Evolutionary conservation across 2,888 invertebrate species (phyloP).

Genomic region (Rutpela maculata): DNA sequence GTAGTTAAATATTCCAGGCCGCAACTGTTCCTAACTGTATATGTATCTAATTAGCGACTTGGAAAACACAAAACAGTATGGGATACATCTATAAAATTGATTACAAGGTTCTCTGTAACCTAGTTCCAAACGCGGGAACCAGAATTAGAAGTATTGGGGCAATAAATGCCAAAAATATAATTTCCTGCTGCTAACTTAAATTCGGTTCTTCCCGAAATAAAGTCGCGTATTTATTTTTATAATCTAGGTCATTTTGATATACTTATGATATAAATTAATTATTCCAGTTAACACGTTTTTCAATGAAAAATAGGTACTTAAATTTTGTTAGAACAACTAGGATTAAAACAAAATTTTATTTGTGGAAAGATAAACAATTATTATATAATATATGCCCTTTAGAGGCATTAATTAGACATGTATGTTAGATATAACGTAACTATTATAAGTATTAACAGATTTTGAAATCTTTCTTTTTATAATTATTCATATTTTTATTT

Average conservation of each 20-base stretch:
- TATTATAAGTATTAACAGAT: no score
- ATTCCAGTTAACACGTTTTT: not conserved
- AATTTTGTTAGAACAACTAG: no score
- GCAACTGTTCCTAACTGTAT: no score
- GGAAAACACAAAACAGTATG: conserved; percentile 12
- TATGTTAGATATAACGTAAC: no score
- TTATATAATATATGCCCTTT: no score
- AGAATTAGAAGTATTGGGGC: conserved; percentile 20
- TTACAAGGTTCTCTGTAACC: conserved; percentile 18
- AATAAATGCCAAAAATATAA: conserved; percentile 22
- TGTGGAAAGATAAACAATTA: not conserved
- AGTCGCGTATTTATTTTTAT: conserved; percentile 8
- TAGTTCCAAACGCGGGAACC: conserved; percentile 12
- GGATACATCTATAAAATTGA: conserved; percentile 14
- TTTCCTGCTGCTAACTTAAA: conserved; percentile 32
- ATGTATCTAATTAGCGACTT: not conserved
- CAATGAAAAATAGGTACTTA: not conserved
- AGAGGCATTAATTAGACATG: no score
- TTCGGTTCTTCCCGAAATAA: conserved; percentile 7
- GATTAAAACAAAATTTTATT: no score
- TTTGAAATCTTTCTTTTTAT: no score
- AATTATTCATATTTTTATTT: no score
- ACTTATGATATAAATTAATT: conserved; percentile 13
- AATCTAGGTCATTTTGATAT: conserved; percentile 8
- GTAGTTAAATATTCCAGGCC: no score